Base-by-base conservation (phyloP, 23 tunicate species). In the Oikopleura vanhoeffeni region DNA sequence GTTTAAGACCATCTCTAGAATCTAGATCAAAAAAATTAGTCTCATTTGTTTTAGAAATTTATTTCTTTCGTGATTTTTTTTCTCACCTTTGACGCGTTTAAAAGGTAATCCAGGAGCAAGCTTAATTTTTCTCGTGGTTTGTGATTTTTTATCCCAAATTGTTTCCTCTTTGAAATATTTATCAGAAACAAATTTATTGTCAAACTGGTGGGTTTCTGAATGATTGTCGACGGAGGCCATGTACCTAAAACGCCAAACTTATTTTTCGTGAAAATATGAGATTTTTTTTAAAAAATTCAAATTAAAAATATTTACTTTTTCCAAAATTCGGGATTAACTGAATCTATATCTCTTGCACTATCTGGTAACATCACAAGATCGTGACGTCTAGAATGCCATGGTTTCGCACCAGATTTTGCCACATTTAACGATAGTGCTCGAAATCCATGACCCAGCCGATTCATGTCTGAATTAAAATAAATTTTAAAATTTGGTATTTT, bases 121-220 rank as follows among this genome's bases (percentile, higher is more conserved):
- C 24, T 49, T 49, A 24, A 49, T 49, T 49, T 49, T 49, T 49
- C 64, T 49, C 24, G 13, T 49, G 64, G 64, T 8, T 49, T 49
- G 13, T 24, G 64, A 13, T 24, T 49, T 49, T 49, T 13, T 13
- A 49, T 49, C 64, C 64, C 64, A 49, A 49, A 71, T 71, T 2
- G 34, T 32, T 30, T 71, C 38, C 32, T 71, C 35, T 32, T 71
- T 28, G 79, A 71, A 71, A 30, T 24, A 30, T 30, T 71, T 71
- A 32, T 71, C 79, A 33, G 79, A 71, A 32, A 71, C 79, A 71
- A 71, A 71, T 2, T 30, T 18, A 71, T 71, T 71, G 79, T 71
- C 35, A 30, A 71, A 71, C 79, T 71, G 79, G 79, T 71, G 64
- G 24, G 64, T 49, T 49, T 8, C 24, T 49, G 64, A 49, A 49